Base-by-base conservation (phyloP, 2,797 vertebrate species). In the Picus viridis region DNA sequence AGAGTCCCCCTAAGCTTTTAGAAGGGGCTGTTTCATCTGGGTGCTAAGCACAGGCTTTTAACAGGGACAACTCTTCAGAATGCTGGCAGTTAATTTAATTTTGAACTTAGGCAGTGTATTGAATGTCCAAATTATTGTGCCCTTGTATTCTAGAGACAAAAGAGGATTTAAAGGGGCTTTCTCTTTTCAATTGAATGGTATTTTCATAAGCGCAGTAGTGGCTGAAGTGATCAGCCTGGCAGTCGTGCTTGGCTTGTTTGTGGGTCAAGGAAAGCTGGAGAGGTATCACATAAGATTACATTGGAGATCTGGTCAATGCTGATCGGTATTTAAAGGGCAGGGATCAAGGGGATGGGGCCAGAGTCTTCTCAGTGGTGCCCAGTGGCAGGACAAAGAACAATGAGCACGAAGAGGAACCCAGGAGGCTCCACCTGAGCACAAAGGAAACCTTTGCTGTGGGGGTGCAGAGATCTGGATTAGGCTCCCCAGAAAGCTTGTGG, bases 31-130 rank as follows among this genome's bases (percentile, higher is more conserved):
- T 54, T 91, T 72, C 9, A 63, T 82, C 88, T 75, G 68, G 83
- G 20, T 70, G 56, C 41, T 79, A 87, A 93, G 59, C 54, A 86
- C 0, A 5, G 74, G 59, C 68, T 78, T 88, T 90, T 89, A 87
- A 91, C 79, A 78, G 54, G 63, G 51, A 90, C 47, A 83, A 72
- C 76, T 92, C 68, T 91, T 88, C 49, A 64, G n/a, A 86, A 89
- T 80, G 73, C 34, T 83, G 61, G 30, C 57, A 54, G 83, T 62
- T 93, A 74, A 71, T 89, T 93, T 89, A 85, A 94, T 95, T 86
- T 89, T 49, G 79, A 79, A 80, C 27, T 91, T 74, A 56, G 0
- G 2, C 30, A 47, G 23, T 86, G 9, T 86, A 84, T 76, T 79
- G 86, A 84, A 84, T 62, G 82, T 92, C 17, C 45, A 92, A 64